phyloP scores from a whole-genome alignment of 2,113 vertebrate species.

The Struthidea cinerea region DNA sequence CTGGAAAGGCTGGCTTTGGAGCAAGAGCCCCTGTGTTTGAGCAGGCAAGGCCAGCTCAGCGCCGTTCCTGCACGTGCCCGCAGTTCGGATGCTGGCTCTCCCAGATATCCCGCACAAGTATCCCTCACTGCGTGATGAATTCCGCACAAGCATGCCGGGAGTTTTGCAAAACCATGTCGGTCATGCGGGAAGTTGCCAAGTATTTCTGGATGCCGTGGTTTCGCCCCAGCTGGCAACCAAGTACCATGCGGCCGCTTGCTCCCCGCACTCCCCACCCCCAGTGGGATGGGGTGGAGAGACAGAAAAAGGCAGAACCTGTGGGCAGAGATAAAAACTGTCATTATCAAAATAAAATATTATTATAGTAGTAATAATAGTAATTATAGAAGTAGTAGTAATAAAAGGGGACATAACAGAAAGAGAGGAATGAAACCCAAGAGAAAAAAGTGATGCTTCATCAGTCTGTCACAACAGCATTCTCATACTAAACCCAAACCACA shows the following conservation, averaged over 20 bases:
- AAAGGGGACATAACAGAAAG: not conserved
- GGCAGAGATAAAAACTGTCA: not conserved
- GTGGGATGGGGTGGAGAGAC: not conserved
- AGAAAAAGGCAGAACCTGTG: not conserved
- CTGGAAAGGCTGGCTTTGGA: not conserved
- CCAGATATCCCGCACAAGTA: not conserved
- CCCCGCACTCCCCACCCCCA: not conserved
- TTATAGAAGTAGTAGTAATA: not conserved
- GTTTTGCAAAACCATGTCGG: not conserved
- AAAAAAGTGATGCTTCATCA: not conserved
- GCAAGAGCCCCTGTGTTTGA: accelerated
- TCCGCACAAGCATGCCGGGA: not conserved
- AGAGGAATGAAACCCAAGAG: not conserved
- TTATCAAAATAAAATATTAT: not conserved
- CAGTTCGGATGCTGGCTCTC: not conserved
- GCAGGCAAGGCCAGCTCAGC: not conserved
- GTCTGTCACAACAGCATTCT: not conserved
- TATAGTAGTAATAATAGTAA: not conserved
- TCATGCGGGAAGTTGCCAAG: not conserved
- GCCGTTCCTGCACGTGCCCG: accelerated
- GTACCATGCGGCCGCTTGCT: accelerated
- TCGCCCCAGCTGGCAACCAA: not conserved
- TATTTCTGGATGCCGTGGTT: not conserved
- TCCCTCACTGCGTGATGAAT: not conserved
- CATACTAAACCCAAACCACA: not conserved